Conservation (phyloP, 1,140 invertebrate species). For the Pollicipes pollicipes region DNA sequence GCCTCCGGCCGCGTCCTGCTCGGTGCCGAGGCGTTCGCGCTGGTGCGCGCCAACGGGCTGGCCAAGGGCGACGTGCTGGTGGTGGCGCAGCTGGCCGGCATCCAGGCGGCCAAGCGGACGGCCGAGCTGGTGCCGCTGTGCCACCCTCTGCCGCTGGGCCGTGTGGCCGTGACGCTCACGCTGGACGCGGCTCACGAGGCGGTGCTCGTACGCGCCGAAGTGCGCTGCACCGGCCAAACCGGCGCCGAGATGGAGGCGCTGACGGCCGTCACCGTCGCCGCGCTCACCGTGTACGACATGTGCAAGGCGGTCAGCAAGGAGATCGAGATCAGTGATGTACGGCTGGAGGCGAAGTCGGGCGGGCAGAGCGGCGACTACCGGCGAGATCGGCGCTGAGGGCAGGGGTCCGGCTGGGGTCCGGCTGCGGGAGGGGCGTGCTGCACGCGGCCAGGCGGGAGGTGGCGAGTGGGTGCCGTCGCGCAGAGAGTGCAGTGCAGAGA, state of each 20-base stretch:
- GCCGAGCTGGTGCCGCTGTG: slow-evolving; percentile 81
- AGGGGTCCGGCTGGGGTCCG: no score
- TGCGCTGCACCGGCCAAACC: slow-evolving; percentile 42
- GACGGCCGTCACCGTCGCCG: slow-evolving; percentile 64
- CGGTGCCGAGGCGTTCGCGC: slow-evolving; percentile 39
- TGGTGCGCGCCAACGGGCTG: slow-evolving; percentile 56
- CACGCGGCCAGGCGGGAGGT: no score
- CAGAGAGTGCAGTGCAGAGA: no score
- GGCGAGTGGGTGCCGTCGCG: no score
- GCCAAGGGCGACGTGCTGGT: slow-evolving; percentile 87
- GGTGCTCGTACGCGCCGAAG: no score
- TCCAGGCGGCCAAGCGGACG: slow-evolving; percentile 77
- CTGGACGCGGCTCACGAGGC: no score
- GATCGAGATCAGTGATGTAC: slow-evolving; percentile 48
- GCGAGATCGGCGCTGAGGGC: no score
- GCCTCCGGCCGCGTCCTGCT: slow-evolving; percentile 52
- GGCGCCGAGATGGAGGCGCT: slow-evolving; percentile 98
- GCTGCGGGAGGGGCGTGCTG: no score
- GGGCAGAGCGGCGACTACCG: slow-evolving; percentile 30
- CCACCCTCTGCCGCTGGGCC: slow-evolving; percentile 51
- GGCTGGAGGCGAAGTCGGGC: slow-evolving; percentile 58
- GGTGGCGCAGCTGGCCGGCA: slow-evolving; percentile 76
- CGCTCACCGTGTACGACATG: slow-evolving; percentile 95
- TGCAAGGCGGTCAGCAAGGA: slow-evolving; percentile 74
- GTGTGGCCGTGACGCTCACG: slow-evolving; percentile 35